Evolutionary conservation across 1,140 invertebrate genomes (phyloP).

Genomic region (Andricus grossulariae): DNA sequence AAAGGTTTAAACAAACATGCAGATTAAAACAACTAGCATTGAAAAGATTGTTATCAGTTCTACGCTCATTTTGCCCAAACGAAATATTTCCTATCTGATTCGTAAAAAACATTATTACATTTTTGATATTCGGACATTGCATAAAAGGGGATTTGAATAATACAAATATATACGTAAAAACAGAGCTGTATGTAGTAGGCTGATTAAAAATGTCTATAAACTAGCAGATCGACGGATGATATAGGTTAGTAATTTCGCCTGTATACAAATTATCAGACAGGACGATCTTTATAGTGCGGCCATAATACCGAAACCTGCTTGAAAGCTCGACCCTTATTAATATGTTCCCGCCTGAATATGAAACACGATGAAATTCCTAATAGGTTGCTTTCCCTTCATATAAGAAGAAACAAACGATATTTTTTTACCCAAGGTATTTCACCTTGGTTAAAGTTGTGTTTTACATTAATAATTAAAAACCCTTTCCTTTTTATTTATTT

Average conservation of each 20-base stretch:
- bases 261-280: constrained; percentile 63
- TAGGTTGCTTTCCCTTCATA: neutral
- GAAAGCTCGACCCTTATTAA: constrained; percentile 60
- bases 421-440: no score
- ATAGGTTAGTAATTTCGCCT: constrained; percentile 59
- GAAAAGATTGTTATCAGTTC: neutral
- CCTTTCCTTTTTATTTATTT: no score
- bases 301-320: constrained; percentile 57
- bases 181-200: neutral
- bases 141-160: no score
- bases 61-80: no score
- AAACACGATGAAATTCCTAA: neutral
- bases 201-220: constrained; percentile 38
- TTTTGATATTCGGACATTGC: no score
- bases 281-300: constrained; percentile 61
- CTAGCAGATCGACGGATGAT: constrained; percentile 41
- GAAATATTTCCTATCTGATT: no score
- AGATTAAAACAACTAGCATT: neutral
- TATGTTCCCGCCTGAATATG: constrained; percentile 35
- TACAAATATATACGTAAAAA: neutral
- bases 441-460: no score
- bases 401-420: neutral
- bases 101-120: no score
- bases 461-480: no score
- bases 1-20: neutral